phyloP scores from a whole-genome alignment of 2,113 vertebrate species.

The Notothenia rossii region DNA sequence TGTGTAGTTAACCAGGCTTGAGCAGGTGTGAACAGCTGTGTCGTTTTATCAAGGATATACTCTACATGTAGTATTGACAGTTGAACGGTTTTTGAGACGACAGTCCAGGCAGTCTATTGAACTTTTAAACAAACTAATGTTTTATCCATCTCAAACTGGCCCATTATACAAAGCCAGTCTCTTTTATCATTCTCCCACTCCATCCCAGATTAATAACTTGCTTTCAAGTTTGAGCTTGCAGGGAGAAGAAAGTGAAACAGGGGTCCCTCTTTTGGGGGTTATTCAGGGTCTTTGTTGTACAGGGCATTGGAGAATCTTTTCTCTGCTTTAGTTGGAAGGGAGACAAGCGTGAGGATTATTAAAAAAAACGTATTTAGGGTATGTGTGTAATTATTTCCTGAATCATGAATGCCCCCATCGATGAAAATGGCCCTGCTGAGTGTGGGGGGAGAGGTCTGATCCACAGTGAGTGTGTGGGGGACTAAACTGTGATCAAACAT shows the following conservation, averaged over 20 bases:
- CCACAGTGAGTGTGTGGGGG: neutral
- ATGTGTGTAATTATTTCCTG: slow-evolving; percentile 54
- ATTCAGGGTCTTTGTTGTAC: slow-evolving; percentile 50
- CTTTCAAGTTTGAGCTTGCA: slow-evolving; percentile 45
- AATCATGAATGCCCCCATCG: slow-evolving; percentile 31
- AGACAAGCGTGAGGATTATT: slow-evolving; percentile 50
- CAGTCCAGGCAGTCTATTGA: neutral
- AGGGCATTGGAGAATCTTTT: slow-evolving; percentile 22
- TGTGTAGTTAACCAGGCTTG: no score
- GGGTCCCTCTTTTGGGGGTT: slow-evolving; percentile 39
- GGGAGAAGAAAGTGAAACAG: slow-evolving; percentile 46
- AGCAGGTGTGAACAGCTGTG: no score
- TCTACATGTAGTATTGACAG: neutral
- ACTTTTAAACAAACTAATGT: slow-evolving; percentile 32
- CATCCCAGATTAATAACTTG: slow-evolving; percentile 60
- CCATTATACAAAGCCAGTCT: slow-evolving; percentile 8
- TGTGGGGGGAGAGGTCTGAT: neutral
- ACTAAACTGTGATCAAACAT: slow-evolving; percentile 64
- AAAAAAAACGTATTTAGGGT: slow-evolving; percentile 42
- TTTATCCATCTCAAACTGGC: slow-evolving; percentile 40
- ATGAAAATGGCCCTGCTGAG: no score
- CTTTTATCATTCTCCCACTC: slow-evolving; percentile 20
- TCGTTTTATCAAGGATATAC: neutral
- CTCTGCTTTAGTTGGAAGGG: slow-evolving; percentile 52
- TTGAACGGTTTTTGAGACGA: neutral